Evolutionary conservation across 2,113 vertebrate genomes (phyloP).

Genomic region (Pelecanus crispus): DNA sequence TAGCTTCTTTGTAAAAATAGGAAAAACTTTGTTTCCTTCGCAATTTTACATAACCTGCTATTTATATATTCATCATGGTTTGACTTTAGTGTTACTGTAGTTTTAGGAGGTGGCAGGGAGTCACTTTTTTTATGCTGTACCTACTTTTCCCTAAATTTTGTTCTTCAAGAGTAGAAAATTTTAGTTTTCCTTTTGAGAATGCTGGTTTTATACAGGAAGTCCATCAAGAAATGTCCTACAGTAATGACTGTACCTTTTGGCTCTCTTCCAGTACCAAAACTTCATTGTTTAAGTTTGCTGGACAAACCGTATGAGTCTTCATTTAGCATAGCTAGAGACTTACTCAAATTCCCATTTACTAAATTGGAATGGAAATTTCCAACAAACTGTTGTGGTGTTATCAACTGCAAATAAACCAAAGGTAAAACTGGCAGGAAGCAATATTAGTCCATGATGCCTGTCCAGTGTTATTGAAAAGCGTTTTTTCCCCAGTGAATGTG

Average conservation of each 20-base stretch:
- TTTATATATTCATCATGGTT: neutral
- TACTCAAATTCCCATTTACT: neutral
- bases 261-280: neutral
- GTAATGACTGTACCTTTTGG: neutral
- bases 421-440: neutral
- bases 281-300: neutral
- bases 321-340: neutral
- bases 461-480: rapidly evolving
- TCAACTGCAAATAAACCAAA: neutral
- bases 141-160: neutral
- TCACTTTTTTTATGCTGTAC: neutral
- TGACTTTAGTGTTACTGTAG: neutral
- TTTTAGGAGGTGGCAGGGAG: neutral
- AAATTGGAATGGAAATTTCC: neutral
- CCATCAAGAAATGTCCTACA: neutral
- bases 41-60: neutral
- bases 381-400: neutral
- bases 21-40: neutral
- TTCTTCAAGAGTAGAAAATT: neutral
- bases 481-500: neutral
- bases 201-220: neutral
- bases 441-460: neutral
- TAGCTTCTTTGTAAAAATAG: neutral
- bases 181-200: neutral
- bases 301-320: neutral